Evolutionary conservation across 2,797 vertebrate species (phyloP).

Genomic region (Molossus alvarezi): DNA sequence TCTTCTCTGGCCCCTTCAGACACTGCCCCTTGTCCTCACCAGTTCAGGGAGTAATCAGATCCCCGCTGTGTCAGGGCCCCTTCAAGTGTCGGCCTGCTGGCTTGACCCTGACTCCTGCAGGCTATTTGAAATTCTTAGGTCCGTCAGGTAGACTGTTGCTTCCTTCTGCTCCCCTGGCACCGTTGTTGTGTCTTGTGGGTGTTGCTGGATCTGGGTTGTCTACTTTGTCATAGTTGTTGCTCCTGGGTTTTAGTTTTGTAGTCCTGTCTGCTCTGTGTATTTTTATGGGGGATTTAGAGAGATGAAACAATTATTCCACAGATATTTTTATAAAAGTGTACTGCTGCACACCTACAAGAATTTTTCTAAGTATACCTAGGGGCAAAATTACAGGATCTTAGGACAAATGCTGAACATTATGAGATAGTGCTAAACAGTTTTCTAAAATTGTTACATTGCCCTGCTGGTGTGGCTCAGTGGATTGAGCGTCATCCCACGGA

Average conservation of each 20-base stretch:
- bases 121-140: background rate
- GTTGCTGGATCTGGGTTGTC: too few relatives aligned
- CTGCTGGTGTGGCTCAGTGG: too few relatives aligned
- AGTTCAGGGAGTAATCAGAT: background rate
- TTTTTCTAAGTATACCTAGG: background rate
- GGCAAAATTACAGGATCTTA: background rate
- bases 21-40: background rate
- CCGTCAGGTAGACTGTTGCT: too few relatives aligned
- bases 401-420: background rate
- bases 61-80: too few relatives aligned
- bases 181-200: background rate
- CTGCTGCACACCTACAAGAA: background rate
- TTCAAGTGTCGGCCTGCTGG: background rate
- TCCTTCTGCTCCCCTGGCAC: background rate
- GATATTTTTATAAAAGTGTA: background rate
- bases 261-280: background rate
- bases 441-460: background rate
- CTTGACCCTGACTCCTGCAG: background rate
- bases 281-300: background rate
- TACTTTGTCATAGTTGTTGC: background rate
- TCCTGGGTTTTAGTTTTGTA: background rate
- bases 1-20: background rate
- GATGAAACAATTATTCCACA: background rate
- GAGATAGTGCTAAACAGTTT: slow-evolving; percentile 22
- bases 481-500: too few relatives aligned